phyloP scores from a whole-genome alignment of 2,797 vertebrate species.

The Silurus lanzhouensis region DNA sequence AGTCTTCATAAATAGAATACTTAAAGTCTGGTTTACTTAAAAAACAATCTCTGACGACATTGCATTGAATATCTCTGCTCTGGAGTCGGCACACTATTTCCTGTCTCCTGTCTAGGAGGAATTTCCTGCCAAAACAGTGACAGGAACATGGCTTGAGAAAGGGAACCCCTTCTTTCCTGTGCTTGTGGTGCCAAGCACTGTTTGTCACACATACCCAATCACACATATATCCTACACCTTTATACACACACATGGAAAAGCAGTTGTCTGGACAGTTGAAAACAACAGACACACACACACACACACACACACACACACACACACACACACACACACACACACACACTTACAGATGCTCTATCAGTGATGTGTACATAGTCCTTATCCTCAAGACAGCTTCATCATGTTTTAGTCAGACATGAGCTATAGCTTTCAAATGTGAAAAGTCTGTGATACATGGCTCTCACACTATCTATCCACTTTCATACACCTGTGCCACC shows the following conservation, averaged over 20 bases:
- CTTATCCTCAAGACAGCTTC: neutral
- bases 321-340: neutral
- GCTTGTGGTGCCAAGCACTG: slow-evolving; percentile 17
- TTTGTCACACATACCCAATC: neutral
- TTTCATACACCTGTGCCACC: slow-evolving; percentile 68
- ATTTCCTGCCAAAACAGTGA: slow-evolving; percentile 54
- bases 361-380: neutral
- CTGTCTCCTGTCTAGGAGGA: slow-evolving; percentile 42
- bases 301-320: neutral
- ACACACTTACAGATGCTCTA: neutral
- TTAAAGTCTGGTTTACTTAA: neutral
- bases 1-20: neutral
- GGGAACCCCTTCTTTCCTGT: slow-evolving; percentile 47
- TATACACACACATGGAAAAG: neutral
- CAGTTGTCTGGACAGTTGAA: slow-evolving; percentile 9
- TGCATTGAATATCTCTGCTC: neutral
- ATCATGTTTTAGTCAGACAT: slow-evolving; percentile 10
- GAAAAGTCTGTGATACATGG: slow-evolving; percentile 30
- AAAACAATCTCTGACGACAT: neutral
- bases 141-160: slow-evolving; percentile 46
- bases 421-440: slow-evolving; percentile 22
- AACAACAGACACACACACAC: neutral
- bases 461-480: slow-evolving; percentile 50
- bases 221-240: neutral
- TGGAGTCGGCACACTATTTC: slow-evolving; percentile 5